phyloP scores from a whole-genome alignment of 1,140 invertebrate genomes.

The Saccostrea glomerata region DNA sequence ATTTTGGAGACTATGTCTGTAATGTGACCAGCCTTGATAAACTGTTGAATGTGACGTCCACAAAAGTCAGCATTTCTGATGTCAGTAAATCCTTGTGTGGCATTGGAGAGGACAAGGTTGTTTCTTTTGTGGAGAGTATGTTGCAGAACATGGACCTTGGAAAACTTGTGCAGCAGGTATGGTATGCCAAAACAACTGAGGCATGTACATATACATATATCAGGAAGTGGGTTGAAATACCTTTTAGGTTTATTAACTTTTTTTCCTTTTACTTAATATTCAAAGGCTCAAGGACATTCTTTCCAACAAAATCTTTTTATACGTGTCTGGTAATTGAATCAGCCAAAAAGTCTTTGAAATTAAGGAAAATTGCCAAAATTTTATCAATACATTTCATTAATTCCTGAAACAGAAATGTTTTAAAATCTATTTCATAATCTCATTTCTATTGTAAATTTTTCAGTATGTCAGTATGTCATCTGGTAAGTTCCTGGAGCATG shows the following conservation, averaged over 20 bases:
- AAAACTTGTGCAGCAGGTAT: slow-evolving; percentile 65
- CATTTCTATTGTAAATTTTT: background rate
- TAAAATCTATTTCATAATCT: background rate
- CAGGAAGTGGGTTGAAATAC: too few species aligned
- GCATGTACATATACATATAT: background rate
- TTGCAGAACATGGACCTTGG: slow-evolving; percentile 67
- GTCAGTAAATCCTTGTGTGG: slow-evolving; percentile 61
- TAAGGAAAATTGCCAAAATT: background rate
- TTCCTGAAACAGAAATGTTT: background rate
- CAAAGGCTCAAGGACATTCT: background rate
- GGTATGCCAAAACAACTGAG: background rate
- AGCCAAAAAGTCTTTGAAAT: background rate
- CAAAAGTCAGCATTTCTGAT: slow-evolving; percentile 38
- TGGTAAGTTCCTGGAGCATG: background rate
- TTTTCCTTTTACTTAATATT: background rate
- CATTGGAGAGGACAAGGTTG: slow-evolving; percentile 49
- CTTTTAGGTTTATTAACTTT: too few species aligned
- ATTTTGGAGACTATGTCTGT: slow-evolving; percentile 53
- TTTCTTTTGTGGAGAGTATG: slow-evolving; percentile 57
- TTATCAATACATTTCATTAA: background rate
- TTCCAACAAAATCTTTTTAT: background rate
- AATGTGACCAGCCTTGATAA: slow-evolving; percentile 49
- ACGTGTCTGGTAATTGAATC: background rate
- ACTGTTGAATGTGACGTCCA: slow-evolving; percentile 41
- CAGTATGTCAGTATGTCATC: slow-evolving; percentile 17